Conservation (phyloP, 1,140 invertebrate genomes). For the Leptinotarsa undecemlineata region DNA sequence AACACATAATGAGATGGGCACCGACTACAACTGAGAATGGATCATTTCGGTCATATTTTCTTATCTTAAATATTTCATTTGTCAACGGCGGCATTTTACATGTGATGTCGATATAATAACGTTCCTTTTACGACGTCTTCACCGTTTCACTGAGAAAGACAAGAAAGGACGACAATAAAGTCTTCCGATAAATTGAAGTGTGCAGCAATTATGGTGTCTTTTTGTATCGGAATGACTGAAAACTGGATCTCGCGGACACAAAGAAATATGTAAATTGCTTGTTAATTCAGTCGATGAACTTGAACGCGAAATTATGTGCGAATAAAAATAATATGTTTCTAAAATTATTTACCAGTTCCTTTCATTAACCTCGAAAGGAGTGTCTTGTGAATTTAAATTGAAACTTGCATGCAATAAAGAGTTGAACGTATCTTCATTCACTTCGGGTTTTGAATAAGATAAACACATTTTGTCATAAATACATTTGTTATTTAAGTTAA, state of each 20-base stretch:
- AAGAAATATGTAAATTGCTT: slow-evolving; percentile 17
- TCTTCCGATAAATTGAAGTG: slow-evolving; percentile 3
- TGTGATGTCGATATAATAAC: slow-evolving; percentile 22
- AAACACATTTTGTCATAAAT: too few relatives aligned
- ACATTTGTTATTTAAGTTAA: too few relatives aligned
- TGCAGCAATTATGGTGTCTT: neutral
- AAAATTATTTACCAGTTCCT: neutral
- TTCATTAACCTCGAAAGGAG: slow-evolving; percentile 7
- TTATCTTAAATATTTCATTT: slow-evolving; percentile 26
- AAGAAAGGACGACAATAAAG: slow-evolving; percentile 10
- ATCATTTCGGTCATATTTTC: slow-evolving; percentile 19
- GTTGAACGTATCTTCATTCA: neutral
- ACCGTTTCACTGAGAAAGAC: neutral
- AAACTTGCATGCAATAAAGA: neutral
- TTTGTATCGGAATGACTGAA: slow-evolving; percentile 2
- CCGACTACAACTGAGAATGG: slow-evolving; percentile 10
- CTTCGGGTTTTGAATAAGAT: too few relatives aligned
- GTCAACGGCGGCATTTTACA: slow-evolving; percentile 16
- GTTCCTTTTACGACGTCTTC: slow-evolving; percentile 19
- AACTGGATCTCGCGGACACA: slow-evolving; percentile 14
- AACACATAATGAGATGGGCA: slow-evolving; percentile 1
- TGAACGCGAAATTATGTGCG: neutral
- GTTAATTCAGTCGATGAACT: slow-evolving; percentile 4
- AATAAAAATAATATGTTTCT: neutral
- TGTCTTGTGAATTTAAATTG: neutral